A percentile compares a stretch with the other conserved stretches of the same genome.
phyloP scores from a whole-genome alignment of 2,888 invertebrate genomes.

The Catocala fraxini region DNA sequence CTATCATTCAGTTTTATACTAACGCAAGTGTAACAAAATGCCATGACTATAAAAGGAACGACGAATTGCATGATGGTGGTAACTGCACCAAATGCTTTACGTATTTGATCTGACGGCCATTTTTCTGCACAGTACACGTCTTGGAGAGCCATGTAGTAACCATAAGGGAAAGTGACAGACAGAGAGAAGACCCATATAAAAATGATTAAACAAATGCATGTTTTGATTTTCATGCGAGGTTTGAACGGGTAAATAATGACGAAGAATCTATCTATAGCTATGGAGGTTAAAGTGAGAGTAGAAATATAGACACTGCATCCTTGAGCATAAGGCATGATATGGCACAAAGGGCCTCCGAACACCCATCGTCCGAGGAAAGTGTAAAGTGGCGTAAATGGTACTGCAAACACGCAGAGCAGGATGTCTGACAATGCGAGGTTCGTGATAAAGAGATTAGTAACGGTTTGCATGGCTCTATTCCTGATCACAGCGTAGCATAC shows the following conservation, averaged over 20 bases:
- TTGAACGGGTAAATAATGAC: slow-evolving; percentile 96
- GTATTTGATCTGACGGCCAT: slow-evolving; percentile 92
- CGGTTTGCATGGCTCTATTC: slow-evolving; percentile 96
- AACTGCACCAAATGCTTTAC: slow-evolving; percentile 92
- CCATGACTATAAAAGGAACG: slow-evolving; percentile 94
- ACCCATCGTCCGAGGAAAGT: slow-evolving; percentile 95
- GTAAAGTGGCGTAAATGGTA: slow-evolving; percentile 96
- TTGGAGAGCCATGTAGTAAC: slow-evolving; percentile 91
- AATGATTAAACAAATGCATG: slow-evolving; percentile 92
- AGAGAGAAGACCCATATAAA: slow-evolving; percentile 94
- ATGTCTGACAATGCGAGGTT: slow-evolving; percentile 96
- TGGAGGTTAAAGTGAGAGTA: slow-evolving; percentile 95
- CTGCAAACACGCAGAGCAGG: slow-evolving; percentile 94
- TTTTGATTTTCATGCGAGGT: slow-evolving; percentile 93
- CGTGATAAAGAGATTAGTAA: slow-evolving; percentile 97
- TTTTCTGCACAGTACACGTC: slow-evolving; percentile 90
- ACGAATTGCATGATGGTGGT: slow-evolving; percentile 95
- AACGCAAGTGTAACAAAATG: slow-evolving; percentile 95
- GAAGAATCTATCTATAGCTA: slow-evolving; percentile 97
- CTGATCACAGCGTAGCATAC: slow-evolving; percentile 95
- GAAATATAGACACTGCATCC: slow-evolving; percentile 96
- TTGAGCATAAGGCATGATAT: slow-evolving; percentile 95
- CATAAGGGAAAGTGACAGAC: slow-evolving; percentile 94
- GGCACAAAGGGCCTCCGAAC: slow-evolving; percentile 94
- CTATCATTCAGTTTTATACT: slow-evolving; percentile 92